Percentiles rank a stretch among this genome's conserved stretches.
These are phyloP conservation scores for Melanostoma scalare DNA, from an alignment of 2,888 invertebrate genomes.

Conservation along the genomic window DNA sequence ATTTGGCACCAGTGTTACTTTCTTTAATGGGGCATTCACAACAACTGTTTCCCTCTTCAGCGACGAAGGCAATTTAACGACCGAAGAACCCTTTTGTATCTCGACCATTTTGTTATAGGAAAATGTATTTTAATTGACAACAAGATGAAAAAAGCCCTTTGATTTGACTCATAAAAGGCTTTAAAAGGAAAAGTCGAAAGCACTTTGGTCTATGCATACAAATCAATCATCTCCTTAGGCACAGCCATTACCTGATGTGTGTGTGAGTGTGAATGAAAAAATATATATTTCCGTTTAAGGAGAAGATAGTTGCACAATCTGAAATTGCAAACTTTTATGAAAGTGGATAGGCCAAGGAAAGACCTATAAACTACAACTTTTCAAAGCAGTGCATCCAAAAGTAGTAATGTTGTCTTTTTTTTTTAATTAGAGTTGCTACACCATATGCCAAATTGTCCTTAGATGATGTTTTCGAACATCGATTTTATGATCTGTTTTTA, in stretches of 20 bases:
- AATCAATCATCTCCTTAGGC: conserved; percentile 44
- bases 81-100: conserved; percentile 81
- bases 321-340: conserved; percentile 42
- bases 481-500: conserved; percentile 57
- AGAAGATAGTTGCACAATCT: conserved; percentile 33
- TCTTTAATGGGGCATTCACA: conserved; percentile 81
- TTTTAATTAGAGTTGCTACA: conserved; percentile 18
- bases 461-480: conserved; percentile 63
- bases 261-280: neutral
- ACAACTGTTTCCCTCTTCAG: conserved; percentile 81
- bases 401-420: neutral
- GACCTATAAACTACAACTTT: neutral
- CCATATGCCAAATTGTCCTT: conserved; percentile 60
- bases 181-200: conserved; percentile 14
- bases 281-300: neutral
- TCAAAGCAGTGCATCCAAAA: neutral
- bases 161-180: conserved; percentile 3
- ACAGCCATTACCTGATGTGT: conserved; percentile 36
- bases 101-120: conserved; percentile 78
- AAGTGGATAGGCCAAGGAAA: neutral
- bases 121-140: conserved; percentile 24
- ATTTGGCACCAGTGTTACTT: conserved; percentile 81
- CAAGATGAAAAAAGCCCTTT: conserved; percentile 16
- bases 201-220: conserved; percentile 41
- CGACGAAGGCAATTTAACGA: conserved; percentile 80